These are phyloP conservation scores for Aptenodytes forsteri DNA, from an alignment of 2,113 vertebrate species.

Conservation along the genomic window DNA sequence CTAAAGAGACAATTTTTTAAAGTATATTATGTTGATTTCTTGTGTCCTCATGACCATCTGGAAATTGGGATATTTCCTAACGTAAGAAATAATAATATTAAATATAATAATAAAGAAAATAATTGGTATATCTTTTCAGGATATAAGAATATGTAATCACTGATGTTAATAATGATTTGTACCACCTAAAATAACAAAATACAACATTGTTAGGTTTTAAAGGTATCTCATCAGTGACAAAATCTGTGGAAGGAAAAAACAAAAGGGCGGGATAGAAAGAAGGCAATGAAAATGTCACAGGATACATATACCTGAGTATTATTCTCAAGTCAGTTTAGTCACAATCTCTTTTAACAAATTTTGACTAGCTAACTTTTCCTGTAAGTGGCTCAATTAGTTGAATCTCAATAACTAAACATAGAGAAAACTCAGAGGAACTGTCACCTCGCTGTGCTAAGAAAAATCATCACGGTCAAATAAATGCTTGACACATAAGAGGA, in stretches of 20 bases:
- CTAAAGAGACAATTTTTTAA: background rate
- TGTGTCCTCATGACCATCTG: background rate
- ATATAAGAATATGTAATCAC: background rate
- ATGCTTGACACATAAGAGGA: accelerated
- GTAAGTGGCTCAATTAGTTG: background rate
- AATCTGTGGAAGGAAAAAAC: background rate
- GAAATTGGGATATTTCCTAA: background rate
- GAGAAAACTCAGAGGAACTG: background rate
- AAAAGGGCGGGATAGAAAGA: background rate
- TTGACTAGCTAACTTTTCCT: background rate
- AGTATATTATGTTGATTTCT: accelerated
- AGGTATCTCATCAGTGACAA: background rate
- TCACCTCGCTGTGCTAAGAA: background rate
- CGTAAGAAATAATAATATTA: background rate
- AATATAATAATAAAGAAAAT: background rate
- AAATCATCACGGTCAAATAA: background rate
- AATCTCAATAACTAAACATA: background rate
- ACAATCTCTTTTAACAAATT: background rate
- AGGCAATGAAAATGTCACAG: background rate
- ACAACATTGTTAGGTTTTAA: background rate
- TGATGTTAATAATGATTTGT: background rate
- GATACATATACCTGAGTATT: background rate
- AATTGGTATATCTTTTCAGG: background rate
- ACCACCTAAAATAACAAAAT: background rate
- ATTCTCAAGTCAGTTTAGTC: background rate